phyloP scores from a whole-genome alignment of 2,113 vertebrate species.

The Sturnira hondurensis region DNA sequence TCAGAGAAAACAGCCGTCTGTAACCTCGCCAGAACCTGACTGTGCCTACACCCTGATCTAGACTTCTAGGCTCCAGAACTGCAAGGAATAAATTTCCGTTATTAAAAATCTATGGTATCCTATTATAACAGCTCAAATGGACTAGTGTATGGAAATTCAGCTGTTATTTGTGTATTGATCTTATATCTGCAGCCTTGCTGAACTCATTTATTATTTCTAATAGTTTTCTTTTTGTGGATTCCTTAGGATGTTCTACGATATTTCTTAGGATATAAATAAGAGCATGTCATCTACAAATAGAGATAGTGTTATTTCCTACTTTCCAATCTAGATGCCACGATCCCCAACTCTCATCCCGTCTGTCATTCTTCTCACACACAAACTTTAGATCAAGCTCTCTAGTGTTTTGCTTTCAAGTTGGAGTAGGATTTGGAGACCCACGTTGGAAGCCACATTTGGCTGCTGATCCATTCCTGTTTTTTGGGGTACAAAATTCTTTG shows the following conservation, averaged over 20 bases:
- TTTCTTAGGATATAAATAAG: not conserved
- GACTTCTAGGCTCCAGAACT: not conserved
- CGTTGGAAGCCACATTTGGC: not conserved
- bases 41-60: not conserved
- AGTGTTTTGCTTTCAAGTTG: not conserved
- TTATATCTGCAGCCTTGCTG: not conserved
- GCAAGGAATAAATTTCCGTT: not conserved
- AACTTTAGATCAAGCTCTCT: not conserved
- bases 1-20: not conserved
- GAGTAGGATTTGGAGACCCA: not conserved
- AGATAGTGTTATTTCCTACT: not conserved
- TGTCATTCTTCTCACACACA: not conserved
- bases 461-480: not conserved
- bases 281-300: not conserved
- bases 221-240: not conserved
- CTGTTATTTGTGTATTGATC: not conserved
- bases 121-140: not conserved
- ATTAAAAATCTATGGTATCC: not conserved
- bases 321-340: not conserved
- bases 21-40: not conserved
- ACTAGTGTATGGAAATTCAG: not conserved
- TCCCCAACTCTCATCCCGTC: not conserved
- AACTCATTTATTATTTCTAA: not conserved
- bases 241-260: not conserved
- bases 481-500: not conserved